These are phyloP conservation scores for Drosophila suboccidentalis DNA, from an alignment of 2,888 invertebrate genomes.

Conservation along the genomic window DNA sequence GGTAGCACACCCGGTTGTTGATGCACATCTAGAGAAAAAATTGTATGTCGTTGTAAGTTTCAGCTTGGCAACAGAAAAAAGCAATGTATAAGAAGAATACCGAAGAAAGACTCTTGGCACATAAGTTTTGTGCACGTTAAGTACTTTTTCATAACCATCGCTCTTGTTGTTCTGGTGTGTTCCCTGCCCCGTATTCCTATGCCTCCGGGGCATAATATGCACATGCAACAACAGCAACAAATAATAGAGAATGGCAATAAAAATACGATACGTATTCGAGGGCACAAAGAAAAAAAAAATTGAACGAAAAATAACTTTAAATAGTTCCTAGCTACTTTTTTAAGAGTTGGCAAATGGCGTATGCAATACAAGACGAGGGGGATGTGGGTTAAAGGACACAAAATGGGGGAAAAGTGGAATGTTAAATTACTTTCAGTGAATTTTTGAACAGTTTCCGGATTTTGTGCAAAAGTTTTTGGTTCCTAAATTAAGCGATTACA, in stretches of 20 bases:
- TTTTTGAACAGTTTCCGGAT: conserved; percentile 41
- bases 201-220: conserved; percentile 79
- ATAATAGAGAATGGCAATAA: conserved; percentile 77
- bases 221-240: conserved; percentile 72
- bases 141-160: conserved; percentile 76
- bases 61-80: conserved; percentile 7
- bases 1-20: neutral
- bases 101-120: conserved; percentile 74
- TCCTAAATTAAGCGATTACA: conserved; percentile 78
- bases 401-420: conserved; percentile 42
- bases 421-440: conserved; percentile 72
- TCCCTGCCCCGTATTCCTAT: conserved; percentile 55
- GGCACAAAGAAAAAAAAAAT: conserved; percentile 29
- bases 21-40: conserved; percentile 44
- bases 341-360: conserved; percentile 62
- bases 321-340: conserved; percentile 73
- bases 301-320: conserved; percentile 61
- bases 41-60: conserved; percentile 66
- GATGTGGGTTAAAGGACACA: neutral
- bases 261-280: conserved; percentile 74
- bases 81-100: conserved; percentile 29
- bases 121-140: conserved; percentile 80
- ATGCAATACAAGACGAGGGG: conserved; percentile 14
- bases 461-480: conserved; percentile 64
- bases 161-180: conserved; percentile 44